Evolutionary conservation across 2,797 vertebrate genomes (phyloP).

Genomic region (Bovichtus variegatus): DNA sequence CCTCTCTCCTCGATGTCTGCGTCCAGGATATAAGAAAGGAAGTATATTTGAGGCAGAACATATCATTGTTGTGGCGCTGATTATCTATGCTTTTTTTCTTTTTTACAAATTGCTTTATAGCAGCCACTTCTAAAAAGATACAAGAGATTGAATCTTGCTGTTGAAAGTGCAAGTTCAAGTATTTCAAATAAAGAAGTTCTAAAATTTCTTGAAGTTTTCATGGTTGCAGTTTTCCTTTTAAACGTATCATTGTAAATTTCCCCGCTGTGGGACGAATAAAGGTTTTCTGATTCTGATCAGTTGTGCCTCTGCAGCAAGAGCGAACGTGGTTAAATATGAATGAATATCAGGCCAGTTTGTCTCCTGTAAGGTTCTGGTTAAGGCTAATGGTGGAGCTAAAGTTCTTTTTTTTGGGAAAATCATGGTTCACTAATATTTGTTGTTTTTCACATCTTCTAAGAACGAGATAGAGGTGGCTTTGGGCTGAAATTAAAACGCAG

Average conservation of each 20-base stretch:
- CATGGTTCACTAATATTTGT: not conserved
- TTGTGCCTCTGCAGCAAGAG: not conserved
- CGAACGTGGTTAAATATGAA: slow-evolving; percentile 25
- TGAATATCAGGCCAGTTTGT: not conserved
- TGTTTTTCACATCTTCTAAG: not conserved
- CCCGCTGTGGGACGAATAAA: too few species aligned
- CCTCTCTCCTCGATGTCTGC: not conserved
- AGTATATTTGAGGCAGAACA: not conserved
- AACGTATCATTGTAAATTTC: too few species aligned
- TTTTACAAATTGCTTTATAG: not conserved
- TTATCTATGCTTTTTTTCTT: not conserved
- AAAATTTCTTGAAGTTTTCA: too few species aligned
- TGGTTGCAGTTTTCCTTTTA: not conserved
- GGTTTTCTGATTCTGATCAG: too few species aligned
- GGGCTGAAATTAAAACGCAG: slow-evolving; percentile 12
- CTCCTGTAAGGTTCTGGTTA: slow-evolving; percentile 2
- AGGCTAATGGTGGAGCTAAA: not conserved
- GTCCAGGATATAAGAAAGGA: slow-evolving; percentile 6
- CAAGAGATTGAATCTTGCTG: not conserved
- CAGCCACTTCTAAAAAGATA: not conserved
- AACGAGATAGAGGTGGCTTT: not conserved
- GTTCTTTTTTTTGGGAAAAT: slow-evolving; percentile 16
- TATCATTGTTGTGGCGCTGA: slow-evolving; percentile 1
- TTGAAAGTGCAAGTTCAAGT: not conserved
- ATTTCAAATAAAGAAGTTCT: not conserved